Conservation (phyloP, 2,888 invertebrate species). For the Seira musarum region DNA sequence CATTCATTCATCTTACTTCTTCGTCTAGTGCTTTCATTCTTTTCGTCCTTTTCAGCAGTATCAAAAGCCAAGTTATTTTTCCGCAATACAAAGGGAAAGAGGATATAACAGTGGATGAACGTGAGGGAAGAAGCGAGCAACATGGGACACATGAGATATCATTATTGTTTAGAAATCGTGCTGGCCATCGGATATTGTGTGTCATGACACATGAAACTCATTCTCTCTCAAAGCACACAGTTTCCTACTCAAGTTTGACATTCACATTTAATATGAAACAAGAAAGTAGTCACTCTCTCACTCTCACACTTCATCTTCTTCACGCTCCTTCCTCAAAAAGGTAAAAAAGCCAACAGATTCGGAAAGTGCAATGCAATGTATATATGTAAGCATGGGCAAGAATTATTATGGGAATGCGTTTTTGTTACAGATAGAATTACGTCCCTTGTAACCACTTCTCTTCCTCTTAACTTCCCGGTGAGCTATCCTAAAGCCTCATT, state of each 20-base stretch:
- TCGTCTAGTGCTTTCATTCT: background rate
- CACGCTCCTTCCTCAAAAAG: background rate
- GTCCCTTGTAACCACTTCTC: constrained; percentile 23
- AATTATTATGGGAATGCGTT: background rate
- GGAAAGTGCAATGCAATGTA: background rate
- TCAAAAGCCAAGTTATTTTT: constrained; percentile 32
- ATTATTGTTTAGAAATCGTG: constrained; percentile 58
- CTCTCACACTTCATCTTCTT: background rate
- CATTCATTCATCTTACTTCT: constrained; percentile 37
- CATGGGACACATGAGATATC: constrained; percentile 58
- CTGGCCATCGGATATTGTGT: constrained; percentile 60
- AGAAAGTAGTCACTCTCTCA: constrained; percentile 1
- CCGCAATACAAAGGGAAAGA: constrained; percentile 9
- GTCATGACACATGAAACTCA: constrained; percentile 44
- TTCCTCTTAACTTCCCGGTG: constrained; percentile 25
- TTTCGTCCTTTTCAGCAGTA: background rate
- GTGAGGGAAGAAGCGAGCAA: constrained; percentile 29
- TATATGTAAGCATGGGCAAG: background rate
- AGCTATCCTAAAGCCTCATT: background rate
- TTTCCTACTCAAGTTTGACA: constrained; percentile 30
- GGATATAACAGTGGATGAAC: background rate
- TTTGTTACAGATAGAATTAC: background rate
- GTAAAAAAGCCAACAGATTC: background rate
- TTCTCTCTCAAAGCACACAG: constrained; percentile 22
- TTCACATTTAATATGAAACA: constrained; percentile 31